Conservation (phyloP, 2,113 vertebrate genomes). For the Patagioenas fasciata region DNA sequence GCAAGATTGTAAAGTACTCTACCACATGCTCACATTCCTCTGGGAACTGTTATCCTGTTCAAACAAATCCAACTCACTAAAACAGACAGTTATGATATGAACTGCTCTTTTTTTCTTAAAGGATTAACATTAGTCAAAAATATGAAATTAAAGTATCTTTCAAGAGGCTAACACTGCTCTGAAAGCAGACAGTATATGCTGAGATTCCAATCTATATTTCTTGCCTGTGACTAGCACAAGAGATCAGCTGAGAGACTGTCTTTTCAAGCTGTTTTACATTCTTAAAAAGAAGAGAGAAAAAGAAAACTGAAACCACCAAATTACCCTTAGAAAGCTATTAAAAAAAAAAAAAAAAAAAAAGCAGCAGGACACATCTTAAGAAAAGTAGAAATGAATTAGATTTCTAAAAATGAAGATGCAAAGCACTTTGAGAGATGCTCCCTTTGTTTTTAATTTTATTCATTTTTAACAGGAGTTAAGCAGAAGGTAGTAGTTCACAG, state of each 20-base stretch:
- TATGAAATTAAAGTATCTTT: neutral
- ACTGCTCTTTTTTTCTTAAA: conserved; percentile 33
- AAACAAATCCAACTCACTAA: conserved; percentile 61
- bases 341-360: neutral
- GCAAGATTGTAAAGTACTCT: conserved; percentile 34
- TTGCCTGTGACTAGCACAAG: neutral
- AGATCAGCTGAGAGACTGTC: neutral
- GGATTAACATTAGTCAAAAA: conserved; percentile 38
- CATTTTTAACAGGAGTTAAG: neutral
- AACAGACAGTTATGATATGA: conserved; percentile 48
- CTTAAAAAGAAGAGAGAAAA: neutral
- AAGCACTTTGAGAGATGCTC: neutral
- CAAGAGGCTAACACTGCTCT: neutral
- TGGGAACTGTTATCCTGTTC: conserved; percentile 56
- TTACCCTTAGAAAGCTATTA: neutral
- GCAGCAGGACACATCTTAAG: neutral
- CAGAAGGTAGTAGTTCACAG: neutral
- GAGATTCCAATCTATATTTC: neutral
- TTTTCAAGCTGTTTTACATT: neutral
- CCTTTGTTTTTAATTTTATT: neutral
- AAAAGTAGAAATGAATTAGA: neutral
- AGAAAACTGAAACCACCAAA: neutral
- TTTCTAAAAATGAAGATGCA: neutral
- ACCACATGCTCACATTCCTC: conserved; percentile 20
- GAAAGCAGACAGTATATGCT: neutral